These are phyloP conservation scores for Aphelinus atriplicis DNA, from an alignment of 1,140 invertebrate genomes.

Conservation along the genomic window DNA sequence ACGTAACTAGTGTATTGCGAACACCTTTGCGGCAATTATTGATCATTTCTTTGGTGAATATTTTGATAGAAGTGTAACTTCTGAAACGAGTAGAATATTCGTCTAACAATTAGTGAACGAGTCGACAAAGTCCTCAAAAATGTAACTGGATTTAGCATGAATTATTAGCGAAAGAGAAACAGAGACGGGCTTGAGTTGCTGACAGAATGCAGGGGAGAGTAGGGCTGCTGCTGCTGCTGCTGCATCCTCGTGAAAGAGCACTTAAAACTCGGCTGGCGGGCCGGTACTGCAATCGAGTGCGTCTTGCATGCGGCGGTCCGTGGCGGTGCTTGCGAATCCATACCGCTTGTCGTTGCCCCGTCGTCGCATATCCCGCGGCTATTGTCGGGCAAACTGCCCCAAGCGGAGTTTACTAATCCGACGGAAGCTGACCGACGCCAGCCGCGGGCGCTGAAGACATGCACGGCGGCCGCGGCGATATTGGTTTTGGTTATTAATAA, in stretches of 20 bases:
- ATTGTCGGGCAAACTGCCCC: slow-evolving; percentile 46
- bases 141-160: slow-evolving; percentile 7
- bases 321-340: neutral
- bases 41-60: no score
- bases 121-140: slow-evolving; percentile 10
- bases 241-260: slow-evolving; percentile 14
- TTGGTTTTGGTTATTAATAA: slow-evolving; percentile 56
- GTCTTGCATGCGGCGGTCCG: neutral
- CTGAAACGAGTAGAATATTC: no score
- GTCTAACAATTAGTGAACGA: slow-evolving; percentile 1
- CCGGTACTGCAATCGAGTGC: neutral
- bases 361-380: slow-evolving; percentile 21
- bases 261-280: neutral
- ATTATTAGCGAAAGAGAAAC: neutral
- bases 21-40: no score
- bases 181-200: no score
- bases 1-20: no score
- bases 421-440: slow-evolving; percentile 35
- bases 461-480: slow-evolving; percentile 36
- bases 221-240: neutral
- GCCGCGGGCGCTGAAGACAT: neutral
- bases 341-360: no score
- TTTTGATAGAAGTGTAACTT: no score
- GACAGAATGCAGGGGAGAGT: neutral
- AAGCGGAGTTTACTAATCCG: slow-evolving; percentile 41